Percentiles rank a stretch among this genome's conserved stretches.
Conservation (phyloP, 1,140 invertebrate species). For the Cotesia glomerata region DNA sequence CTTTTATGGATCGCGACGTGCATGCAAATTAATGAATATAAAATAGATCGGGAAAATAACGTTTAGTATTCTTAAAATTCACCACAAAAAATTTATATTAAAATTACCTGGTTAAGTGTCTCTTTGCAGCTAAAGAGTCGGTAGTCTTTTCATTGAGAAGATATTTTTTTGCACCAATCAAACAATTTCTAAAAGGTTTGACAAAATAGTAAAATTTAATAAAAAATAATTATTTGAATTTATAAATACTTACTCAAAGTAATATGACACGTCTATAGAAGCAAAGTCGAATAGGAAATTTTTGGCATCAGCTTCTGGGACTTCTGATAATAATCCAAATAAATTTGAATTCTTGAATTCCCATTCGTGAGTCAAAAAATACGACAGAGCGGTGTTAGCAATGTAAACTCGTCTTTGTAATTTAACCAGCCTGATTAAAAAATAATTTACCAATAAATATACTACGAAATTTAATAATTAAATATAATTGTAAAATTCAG, state of each 20-base stretch:
- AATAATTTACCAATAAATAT: background rate
- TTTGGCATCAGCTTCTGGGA: slow-evolving; percentile 70
- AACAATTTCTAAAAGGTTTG: slow-evolving; percentile 63
- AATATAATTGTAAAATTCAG: background rate
- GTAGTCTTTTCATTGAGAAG: slow-evolving; percentile 67
- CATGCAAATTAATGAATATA: too few relatives aligned
- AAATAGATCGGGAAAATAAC: too few relatives aligned
- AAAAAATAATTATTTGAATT: too few relatives aligned
- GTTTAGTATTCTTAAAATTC: too few relatives aligned
- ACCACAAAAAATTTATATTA: too few relatives aligned
- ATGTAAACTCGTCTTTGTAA: slow-evolving; percentile 81
- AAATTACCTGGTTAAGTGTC: slow-evolving; percentile 61
- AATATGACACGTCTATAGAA: slow-evolving; percentile 41
- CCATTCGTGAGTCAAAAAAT: slow-evolving; percentile 85
- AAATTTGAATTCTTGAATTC: slow-evolving; percentile 79
- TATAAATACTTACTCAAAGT: slow-evolving; percentile 47
- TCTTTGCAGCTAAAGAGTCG: slow-evolving; percentile 56
- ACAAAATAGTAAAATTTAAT: slow-evolving; percentile 44
- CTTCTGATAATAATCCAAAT: slow-evolving; percentile 65
- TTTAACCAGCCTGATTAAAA: slow-evolving; percentile 71
- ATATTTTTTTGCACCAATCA: slow-evolving; percentile 66
- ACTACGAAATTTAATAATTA: too few relatives aligned
- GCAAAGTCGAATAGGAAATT: slow-evolving; percentile 68
- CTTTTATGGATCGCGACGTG: too few relatives aligned
- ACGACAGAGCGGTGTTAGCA: slow-evolving; percentile 76